Evolutionary conservation across 2,113 vertebrate genomes (phyloP), one percentile per base, ranked within the genome.

Genomic region (Stomatorhinus ivindoensis): DNA sequence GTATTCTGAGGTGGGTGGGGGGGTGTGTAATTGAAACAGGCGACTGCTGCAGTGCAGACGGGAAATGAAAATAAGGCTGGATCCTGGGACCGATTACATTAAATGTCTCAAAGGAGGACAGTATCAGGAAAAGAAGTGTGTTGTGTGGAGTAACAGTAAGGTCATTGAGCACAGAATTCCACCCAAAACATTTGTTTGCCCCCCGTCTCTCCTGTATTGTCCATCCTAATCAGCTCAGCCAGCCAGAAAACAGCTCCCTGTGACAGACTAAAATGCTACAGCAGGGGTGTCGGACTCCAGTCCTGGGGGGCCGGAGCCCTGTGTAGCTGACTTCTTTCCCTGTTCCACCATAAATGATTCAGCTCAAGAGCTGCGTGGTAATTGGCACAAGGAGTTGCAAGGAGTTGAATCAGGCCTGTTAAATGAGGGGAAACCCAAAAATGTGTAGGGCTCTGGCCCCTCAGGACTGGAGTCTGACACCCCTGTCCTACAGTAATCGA

Each of bases 51-150:
- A 92, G 94, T 92, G 95, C 96, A 96, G 96, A 97, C 96, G 97
- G 96, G 96, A 97, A 97, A 96, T 96, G 96, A 96, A 61, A 96
- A 94, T 95, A 96, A 95, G 96, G 95, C 95, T 93, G 95, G 95
- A 95, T 96, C 96, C 95, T 97, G 95, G 95, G 94, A 94, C 94
- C 95, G 95, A 96, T 39, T 97, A 97, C 96, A 97, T 97, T 96
- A 97, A 96, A 97, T 97, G 96, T 96, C 97, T 97, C 96, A 94
- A 94, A 96, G 96, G 95, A 96, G 97, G 96, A 97, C 96, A 95
- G 96, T 96, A 97, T 97, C 95, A 95, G 95, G 94, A 94, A 94
- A 95, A 96, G 96, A 96, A 95, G 96, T 95, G 94, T 87, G 93
- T 92, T 95, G 92, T 93, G 94, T 93, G 95, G 95, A 95, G 96